Base-by-base conservation (phyloP, 2,113 vertebrate species). In the Pampusana beccarii region DNA sequence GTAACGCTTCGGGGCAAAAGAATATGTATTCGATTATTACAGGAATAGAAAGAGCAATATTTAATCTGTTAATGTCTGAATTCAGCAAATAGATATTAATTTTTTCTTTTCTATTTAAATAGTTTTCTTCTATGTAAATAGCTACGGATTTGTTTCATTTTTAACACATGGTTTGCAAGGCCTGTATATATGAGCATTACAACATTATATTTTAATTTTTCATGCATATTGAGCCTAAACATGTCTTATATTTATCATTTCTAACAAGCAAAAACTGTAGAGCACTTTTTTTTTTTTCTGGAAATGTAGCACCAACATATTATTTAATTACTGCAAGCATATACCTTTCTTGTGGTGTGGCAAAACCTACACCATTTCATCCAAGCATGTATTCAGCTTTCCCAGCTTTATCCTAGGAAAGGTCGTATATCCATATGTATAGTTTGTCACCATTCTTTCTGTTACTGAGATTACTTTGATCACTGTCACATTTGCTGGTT, bases 271-370 rank as follows among this genome's bases (percentile, higher is more conserved):
- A 75, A 73, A 61, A 40, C 31, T 42, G 17, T 50, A 61, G 29
- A 92, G 29, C 42, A n/a, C 19, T 74, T 83, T 50, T 44, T 77
- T n/a, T n/a, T 79, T 44, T 16, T 46, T 5, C 82, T 80, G 34
- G 46, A 91, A 91, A 92, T 44, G 26, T 40, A 72, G 10, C 36
- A 94, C 75, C 86, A 91, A 71, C 31, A 23, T 65, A 34, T 44
- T 33, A 56, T 88, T 79, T 94, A 78, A 87, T 91, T 80, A 86
- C 34, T 64, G 34, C 24, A 93, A 91, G 13, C 31, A 56, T 46
- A 62, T 46, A 31, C n/a, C 60, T 67, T 70, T 67, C 89, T 44
- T 38, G 28, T 62, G 26, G 17, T 46, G 40, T 62, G n/a, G 50
- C 31, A 75, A 58, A 86, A 42, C 44, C 44, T 20, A 60, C 7